Conservation (phyloP, 1,140 invertebrate species). For the Cherax destructor region DNA sequence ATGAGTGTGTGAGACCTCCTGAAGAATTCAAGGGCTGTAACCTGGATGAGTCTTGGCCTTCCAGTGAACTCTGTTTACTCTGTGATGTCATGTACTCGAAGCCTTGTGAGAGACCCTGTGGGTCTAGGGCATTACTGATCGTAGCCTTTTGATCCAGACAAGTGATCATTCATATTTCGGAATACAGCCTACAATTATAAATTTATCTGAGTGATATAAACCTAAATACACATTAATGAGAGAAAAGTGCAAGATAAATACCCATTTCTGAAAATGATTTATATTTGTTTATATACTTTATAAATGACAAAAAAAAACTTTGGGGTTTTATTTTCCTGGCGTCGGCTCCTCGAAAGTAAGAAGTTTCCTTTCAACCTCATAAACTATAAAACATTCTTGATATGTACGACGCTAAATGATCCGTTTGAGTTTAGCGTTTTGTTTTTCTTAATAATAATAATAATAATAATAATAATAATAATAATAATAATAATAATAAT, state of each 20-base stretch:
- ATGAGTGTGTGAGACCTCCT: not conserved
- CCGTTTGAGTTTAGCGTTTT: no score
- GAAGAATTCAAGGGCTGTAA: not conserved
- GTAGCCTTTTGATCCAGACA: not conserved
- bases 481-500: no score
- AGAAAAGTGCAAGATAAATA: slow-evolving; percentile 20
- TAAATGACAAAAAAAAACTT: slow-evolving; percentile 44
- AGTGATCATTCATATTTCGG: not conserved
- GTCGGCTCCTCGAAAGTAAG: no score
- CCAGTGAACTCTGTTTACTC: not conserved
- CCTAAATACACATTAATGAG: slow-evolving; percentile 14
- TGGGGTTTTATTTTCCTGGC: not conserved
- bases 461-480: no score
- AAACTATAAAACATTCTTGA: no score
- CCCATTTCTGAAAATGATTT: slow-evolving; percentile 50
- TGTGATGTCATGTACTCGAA: not conserved
- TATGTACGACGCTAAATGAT: no score
- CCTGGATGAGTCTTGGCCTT: not conserved
- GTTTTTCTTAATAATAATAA: no score
- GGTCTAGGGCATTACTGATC: not conserved
- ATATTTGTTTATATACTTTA: slow-evolving; percentile 70
- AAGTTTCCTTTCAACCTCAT: no score
- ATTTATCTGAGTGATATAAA: slow-evolving; percentile 15
- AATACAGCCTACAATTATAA: not conserved
- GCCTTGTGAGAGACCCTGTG: not conserved